Conservation (phyloP, 2,113 vertebrate genomes). For the Hyperoodon ampullatus region DNA sequence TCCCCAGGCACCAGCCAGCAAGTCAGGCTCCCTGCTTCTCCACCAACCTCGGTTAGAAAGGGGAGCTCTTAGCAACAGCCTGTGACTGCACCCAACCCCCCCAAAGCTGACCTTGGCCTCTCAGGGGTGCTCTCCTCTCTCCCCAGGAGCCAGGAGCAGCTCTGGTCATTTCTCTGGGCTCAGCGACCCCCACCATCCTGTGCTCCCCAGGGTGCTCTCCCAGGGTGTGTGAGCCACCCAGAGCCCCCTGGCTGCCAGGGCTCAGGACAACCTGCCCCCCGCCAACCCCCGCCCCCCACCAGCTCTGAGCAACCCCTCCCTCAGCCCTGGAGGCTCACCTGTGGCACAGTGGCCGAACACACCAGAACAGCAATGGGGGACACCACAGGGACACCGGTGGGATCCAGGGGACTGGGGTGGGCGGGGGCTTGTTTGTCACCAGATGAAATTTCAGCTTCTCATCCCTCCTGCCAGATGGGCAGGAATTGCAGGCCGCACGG, state of each 20-base stretch:
- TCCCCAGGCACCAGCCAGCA: rapidly evolving
- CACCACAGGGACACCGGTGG: not conserved
- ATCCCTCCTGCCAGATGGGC: rapidly evolving
- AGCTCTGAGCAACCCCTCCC: too few species aligned
- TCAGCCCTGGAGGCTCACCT: not conserved
- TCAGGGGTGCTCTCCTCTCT: not conserved
- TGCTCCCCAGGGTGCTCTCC: rapidly evolving
- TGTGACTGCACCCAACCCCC: rapidly evolving
- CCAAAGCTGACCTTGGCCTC: not conserved
- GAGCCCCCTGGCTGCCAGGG: not conserved
- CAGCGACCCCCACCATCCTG: rapidly evolving
- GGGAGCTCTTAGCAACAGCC: not conserved
- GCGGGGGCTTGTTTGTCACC: not conserved
- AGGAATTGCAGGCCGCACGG: not conserved
- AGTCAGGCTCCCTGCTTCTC: rapidly evolving
- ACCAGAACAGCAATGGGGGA: not conserved
- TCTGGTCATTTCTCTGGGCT: not conserved
- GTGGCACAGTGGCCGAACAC: not conserved
- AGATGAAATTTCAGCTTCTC: not conserved
- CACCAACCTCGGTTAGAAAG: not conserved
- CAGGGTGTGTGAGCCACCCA: not conserved
- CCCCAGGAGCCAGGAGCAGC: not conserved
- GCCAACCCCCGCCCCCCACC: not conserved
- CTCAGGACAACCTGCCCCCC: not conserved
- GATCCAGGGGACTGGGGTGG: not conserved